Conservation (phyloP, 1,140 invertebrate species). For the Sinella curviseta region DNA sequence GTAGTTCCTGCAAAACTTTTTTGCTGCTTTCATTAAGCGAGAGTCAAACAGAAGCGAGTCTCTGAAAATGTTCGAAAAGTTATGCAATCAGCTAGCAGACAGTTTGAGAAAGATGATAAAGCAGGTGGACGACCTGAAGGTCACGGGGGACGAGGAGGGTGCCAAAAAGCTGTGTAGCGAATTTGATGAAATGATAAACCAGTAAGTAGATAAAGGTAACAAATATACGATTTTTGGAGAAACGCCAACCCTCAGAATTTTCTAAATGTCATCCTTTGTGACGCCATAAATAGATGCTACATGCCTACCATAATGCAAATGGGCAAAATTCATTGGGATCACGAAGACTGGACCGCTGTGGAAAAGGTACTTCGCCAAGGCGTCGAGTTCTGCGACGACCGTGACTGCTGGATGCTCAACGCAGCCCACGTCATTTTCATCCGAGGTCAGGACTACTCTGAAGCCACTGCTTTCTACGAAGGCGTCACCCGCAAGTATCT, state of each 20-base stretch:
- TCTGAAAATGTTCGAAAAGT: background rate
- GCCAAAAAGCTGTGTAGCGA: background rate
- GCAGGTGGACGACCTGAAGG: background rate
- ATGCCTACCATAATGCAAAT: background rate
- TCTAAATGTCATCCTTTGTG: background rate
- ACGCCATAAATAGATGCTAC: background rate
- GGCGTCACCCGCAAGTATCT: background rate
- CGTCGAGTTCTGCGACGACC: constrained; percentile 10
- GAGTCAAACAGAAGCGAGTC: background rate
- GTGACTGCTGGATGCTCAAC: constrained; percentile 12
- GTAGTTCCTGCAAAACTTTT: constrained; percentile 8
- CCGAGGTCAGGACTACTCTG: background rate
- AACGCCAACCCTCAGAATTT: background rate
- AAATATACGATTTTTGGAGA: background rate
- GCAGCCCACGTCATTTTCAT: constrained; percentile 12
- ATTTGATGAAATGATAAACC: constrained; percentile 18
- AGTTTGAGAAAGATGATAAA: constrained; percentile 17
- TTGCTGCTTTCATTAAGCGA: constrained; percentile 10
- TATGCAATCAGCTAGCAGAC: background rate
- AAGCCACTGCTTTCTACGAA: constrained; percentile 11
- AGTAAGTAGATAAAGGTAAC: background rate
- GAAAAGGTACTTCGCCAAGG: constrained; percentile 10
- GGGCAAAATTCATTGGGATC: constrained; percentile 21
- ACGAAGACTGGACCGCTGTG: background rate
- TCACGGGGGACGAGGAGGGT: background rate